Evolutionary conservation across 2,888 invertebrate species (phyloP).

Genomic region (Cheilosia urbana): DNA sequence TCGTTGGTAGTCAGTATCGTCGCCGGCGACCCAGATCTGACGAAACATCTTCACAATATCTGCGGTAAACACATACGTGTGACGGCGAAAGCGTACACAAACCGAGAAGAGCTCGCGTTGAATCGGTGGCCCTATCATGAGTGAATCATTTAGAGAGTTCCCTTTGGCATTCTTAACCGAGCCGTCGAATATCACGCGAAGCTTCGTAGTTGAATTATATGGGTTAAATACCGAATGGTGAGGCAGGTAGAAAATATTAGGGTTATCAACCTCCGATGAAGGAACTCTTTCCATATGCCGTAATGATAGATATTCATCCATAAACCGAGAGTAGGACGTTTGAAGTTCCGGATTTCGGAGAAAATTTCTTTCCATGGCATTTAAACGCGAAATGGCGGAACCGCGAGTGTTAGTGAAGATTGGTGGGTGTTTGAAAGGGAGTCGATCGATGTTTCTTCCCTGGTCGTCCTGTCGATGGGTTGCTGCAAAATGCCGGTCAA

Average conservation of each 20-base stretch:
- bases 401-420: conserved; percentile 29
- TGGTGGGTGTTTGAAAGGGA: conserved; percentile 30
- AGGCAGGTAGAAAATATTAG: too few relatives aligned
- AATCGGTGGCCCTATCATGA: conserved; percentile 60
- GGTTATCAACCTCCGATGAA: background rate
- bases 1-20: conserved; percentile 55
- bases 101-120: conserved; percentile 60
- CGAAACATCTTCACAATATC: conserved; percentile 75
- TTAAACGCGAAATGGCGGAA: conserved; percentile 23
- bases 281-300: conserved; percentile 55
- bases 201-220: too few relatives aligned
- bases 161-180: conserved; percentile 48
- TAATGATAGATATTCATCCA: conserved; percentile 62
- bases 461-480: conserved; percentile 30
- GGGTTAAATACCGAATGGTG: too few relatives aligned
- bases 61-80: conserved; percentile 57
- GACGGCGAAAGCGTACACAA: conserved; percentile 43
- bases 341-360: conserved; percentile 33
- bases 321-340: conserved; percentile 30
- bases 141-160: conserved; percentile 56
- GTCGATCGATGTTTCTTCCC: conserved; percentile 40
- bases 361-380: conserved; percentile 39
- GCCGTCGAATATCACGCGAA: conserved; percentile 71
- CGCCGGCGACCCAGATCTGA: conserved; percentile 53
- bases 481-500: conserved; percentile 30